These are phyloP conservation scores for Cheirogaleus major DNA, from an alignment of 2,797 vertebrate genomes.

Conservation along the genomic window DNA sequence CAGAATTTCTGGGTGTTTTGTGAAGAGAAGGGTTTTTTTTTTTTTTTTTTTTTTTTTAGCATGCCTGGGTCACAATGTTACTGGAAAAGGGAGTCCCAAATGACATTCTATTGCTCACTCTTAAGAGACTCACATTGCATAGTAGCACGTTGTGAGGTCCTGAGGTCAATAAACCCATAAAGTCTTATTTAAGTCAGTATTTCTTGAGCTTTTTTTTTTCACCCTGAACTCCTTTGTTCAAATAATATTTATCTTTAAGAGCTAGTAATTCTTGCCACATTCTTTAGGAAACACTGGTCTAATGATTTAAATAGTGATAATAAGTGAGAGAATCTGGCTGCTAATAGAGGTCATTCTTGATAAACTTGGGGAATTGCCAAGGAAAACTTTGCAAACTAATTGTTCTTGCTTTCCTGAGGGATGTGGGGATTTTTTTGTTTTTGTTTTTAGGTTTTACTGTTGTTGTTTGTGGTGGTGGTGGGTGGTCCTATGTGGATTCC, in stretches of 20 bases:
- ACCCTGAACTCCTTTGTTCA: not conserved
- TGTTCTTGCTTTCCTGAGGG: not conserved
- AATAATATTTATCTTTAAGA: slow-evolving; percentile 27
- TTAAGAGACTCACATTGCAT: not conserved
- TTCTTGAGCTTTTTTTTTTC: not conserved
- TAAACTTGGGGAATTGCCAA: slow-evolving; percentile 11
- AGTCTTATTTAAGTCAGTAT: not conserved
- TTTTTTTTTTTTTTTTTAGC: not conserved
- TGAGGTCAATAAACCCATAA: not conserved
- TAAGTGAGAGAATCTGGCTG: not conserved
- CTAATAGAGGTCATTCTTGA: not conserved
- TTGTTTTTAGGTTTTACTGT: not conserved
- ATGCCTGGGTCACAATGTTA: not conserved
- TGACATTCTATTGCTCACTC: not conserved
- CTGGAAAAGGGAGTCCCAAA: not conserved
- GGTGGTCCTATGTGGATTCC: not conserved
- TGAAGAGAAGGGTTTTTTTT: not conserved
- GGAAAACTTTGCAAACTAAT: slow-evolving; percentile 32
- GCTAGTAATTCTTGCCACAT: not conserved
- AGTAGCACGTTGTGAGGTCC: not conserved
- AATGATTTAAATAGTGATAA: not conserved
- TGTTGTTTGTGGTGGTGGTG: not conserved
- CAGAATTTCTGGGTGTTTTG: not conserved
- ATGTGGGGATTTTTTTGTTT: not conserved
- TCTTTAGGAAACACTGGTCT: not conserved